Conservation (phyloP, 2,113 vertebrate genomes). For the Odocoileus virginianus region DNA sequence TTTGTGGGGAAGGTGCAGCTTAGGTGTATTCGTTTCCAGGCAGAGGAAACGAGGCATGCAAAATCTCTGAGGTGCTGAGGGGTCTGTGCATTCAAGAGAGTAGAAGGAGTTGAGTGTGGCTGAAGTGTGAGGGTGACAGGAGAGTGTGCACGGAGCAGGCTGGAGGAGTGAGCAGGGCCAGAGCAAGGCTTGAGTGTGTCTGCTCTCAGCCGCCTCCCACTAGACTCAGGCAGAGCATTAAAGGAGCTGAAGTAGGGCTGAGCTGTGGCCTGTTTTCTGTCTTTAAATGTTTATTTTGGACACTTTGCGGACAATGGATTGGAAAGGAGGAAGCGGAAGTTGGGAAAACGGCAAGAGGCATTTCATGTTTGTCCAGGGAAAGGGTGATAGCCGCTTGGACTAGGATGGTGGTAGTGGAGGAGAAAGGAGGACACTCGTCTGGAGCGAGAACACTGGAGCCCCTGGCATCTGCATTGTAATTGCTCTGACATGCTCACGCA, state of each 20-base stretch:
- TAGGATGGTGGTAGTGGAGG: neutral
- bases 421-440: neutral
- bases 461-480: neutral
- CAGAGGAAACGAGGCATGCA: neutral
- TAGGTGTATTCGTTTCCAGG: neutral
- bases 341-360: neutral
- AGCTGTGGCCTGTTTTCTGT: neutral
- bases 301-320: neutral
- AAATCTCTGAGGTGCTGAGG: neutral
- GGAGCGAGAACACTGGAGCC: neutral
- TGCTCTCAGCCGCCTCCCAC: rapidly evolving
- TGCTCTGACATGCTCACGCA: neutral
- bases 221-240: neutral
- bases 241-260: neutral
- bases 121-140: neutral
- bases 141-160: neutral
- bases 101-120: neutral
- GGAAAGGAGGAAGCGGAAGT: neutral
- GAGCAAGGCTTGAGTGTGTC: neutral
- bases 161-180: neutral
- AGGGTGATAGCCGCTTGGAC: neutral
- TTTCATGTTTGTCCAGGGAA: neutral
- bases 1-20: neutral
- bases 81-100: neutral
- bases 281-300: neutral